Evolutionary conservation across 1,140 invertebrate species (phyloP), one percentile per base, ranked within the genome.

Genomic region (Psix sp.): DNA sequence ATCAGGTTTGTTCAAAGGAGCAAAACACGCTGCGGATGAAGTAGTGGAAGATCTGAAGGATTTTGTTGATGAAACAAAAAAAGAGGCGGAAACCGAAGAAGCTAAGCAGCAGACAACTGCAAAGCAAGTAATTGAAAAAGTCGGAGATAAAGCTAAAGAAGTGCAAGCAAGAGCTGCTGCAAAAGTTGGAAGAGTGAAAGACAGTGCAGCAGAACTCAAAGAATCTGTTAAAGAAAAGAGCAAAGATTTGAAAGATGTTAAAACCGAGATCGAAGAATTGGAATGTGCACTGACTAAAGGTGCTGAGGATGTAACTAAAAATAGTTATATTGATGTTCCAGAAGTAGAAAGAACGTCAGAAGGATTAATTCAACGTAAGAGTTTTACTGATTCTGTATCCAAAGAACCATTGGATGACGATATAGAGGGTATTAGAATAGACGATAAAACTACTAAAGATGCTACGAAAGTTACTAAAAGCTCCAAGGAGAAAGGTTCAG

Each of bases 1-100:
- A n/a, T 80, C 78, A 0, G 66, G 76, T 0, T 76, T 83, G 2
- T 79, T 84, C 15, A 83, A 84, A 40, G 74, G 77, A 1, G 63
- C 62, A 0, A 82, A 82, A 40, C 77, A 82, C n/a, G 7, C 72
- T 3, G 63, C 52, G 1, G 77, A 82, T n/a, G 76, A 76, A 24
- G 33, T 74, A 0, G 38, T 11, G 21, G 20, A 45, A 0, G 40
- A 57, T 9, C 13, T 36, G 5, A 59, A 59, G 38, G 52, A 63
- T 9, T 39, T 45, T 11, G 59, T 45, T 6, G 60, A 43, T 0
- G 38, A 65, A 31, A 16, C 18, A 0, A 31, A 54, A 31, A n/a
- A 42, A n/a, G 49, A 54, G 31, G 38, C 49, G 1, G 5, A 18
- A 9, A 15, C 16, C 0, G 26, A 54, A 18, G 20, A 21, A 38